Percentiles rank a stretch among this genome's conserved stretches.
phyloP scores from a whole-genome alignment of 2,797 vertebrate genomes.

The Kryptolebias ocellatus region DNA sequence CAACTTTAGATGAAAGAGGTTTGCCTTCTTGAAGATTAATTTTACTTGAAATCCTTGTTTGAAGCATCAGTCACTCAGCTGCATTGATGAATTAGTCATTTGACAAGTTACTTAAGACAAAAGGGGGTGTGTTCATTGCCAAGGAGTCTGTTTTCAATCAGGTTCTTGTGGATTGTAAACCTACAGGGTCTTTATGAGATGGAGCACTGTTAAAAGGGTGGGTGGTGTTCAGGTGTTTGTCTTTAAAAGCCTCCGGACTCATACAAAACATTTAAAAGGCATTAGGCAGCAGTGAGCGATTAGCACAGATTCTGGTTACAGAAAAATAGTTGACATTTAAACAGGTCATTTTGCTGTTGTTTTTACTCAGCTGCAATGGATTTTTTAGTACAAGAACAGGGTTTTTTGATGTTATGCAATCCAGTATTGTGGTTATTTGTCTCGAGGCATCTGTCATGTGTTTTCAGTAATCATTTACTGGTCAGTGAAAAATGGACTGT shows the following conservation, averaged over 20 bases:
- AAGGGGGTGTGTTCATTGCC: slow-evolving; percentile 39
- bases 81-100: slow-evolving; percentile 33
- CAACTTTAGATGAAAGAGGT: not conserved
- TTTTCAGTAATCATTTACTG: not conserved
- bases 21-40: slow-evolving; percentile 11
- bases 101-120: slow-evolving; percentile 49
- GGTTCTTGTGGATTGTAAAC: slow-evolving; percentile 66
- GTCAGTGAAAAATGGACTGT: not conserved
- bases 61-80: slow-evolving; percentile 40
- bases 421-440: not conserved
- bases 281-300: slow-evolving; percentile 33
- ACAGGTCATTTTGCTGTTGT: slow-evolving; percentile 10
- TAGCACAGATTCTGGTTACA: not conserved
- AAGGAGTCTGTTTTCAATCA: slow-evolving; percentile 71
- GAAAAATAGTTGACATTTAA: slow-evolving; percentile 2
- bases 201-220: slow-evolving; percentile 53
- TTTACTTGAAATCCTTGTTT: slow-evolving; percentile 22
- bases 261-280: slow-evolving; percentile 41
- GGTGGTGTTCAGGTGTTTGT: slow-evolving; percentile 66
- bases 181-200: slow-evolving; percentile 55
- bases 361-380: slow-evolving; percentile 12
- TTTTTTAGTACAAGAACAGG: slow-evolving; percentile 3
- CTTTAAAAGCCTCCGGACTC: slow-evolving; percentile 65
- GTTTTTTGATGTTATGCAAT: slow-evolving; percentile 16
- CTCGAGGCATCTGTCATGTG: slow-evolving; percentile 7